Evolutionary conservation across 2,797 vertebrate species (phyloP).

Genomic region (Intellagama lesueurii): DNA sequence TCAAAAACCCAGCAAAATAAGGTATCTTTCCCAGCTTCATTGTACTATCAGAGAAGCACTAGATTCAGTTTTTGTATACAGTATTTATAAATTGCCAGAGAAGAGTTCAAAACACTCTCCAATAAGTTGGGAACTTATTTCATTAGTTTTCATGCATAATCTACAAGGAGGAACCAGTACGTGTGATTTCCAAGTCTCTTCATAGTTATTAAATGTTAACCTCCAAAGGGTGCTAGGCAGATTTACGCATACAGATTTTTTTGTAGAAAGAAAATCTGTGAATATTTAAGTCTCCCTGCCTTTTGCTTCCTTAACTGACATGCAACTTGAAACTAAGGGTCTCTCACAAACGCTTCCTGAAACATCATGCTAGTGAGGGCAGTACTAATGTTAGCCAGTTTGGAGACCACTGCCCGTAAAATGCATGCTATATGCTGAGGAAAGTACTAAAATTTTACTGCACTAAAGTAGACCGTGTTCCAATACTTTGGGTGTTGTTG

Average conservation of each 20-base stretch:
- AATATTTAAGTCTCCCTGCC: constrained; percentile 4
- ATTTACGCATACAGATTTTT: constrained; percentile 19
- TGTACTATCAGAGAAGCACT: not conserved
- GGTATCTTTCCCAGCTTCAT: not conserved
- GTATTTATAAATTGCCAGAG: constrained; percentile 3
- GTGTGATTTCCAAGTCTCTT: not conserved
- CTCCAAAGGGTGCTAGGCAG: not conserved
- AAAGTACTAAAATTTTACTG: constrained; percentile 12
- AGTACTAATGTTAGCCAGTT: constrained; percentile 20
- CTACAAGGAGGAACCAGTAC: constrained; percentile 17
- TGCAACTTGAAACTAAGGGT: constrained; percentile 45
- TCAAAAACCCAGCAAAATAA: not conserved
- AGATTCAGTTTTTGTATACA: not conserved
- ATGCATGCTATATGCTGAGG: constrained; percentile 19
- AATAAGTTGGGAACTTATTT: constrained; percentile 13
- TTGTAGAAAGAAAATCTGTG: constrained; percentile 21
- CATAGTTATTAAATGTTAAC: constrained; percentile 24
- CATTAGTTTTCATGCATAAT: constrained; percentile 38
- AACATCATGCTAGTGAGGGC: constrained; percentile 16
- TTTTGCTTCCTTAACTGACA: constrained; percentile 42
- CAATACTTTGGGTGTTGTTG: not conserved
- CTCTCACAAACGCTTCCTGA: constrained; percentile 25
- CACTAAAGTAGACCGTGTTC: not conserved
- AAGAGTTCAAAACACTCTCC: not conserved
- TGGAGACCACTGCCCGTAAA: constrained; percentile 2